Conservation (phyloP, 1,140 invertebrate genomes). For the Bombus waltoni region DNA sequence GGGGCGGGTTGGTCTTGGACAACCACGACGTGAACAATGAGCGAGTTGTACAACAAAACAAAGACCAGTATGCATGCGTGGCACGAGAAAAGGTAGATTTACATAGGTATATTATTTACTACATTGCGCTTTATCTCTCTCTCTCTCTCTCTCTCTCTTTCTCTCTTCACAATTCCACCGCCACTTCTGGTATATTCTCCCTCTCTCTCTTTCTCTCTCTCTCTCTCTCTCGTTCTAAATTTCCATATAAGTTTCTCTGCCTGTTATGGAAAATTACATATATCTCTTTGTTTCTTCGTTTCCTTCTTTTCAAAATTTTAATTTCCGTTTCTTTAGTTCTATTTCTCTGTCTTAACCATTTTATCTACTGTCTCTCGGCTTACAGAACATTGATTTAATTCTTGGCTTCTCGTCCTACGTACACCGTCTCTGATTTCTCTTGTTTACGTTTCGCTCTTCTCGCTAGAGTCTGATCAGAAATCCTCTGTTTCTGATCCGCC, state of each 20-base stretch:
- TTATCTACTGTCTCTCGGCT: slow-evolving; percentile 53
- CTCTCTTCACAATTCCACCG: slow-evolving; percentile 37
- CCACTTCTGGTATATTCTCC: slow-evolving; percentile 19
- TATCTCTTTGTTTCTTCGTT: slow-evolving; percentile 52
- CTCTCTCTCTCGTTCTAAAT: slow-evolving; percentile 21
- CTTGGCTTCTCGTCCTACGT: slow-evolving; percentile 47
- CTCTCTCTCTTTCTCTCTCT: not conserved
- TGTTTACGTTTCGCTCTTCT: slow-evolving; percentile 50
- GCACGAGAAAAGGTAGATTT: slow-evolving; percentile 78
- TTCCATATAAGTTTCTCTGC: slow-evolving; percentile 49
- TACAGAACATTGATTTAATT: slow-evolving; percentile 29
- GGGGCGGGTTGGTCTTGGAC: slow-evolving; percentile 62
- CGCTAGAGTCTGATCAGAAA: slow-evolving; percentile 12
- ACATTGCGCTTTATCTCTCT: slow-evolving; percentile 61
- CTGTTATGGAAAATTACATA: slow-evolving; percentile 42
- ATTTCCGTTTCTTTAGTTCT: not conserved
- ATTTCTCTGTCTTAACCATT: not conserved
- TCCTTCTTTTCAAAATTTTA: slow-evolving; percentile 16
- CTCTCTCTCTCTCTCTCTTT: not conserved
- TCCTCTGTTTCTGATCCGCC: not conserved
- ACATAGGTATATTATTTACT: slow-evolving; percentile 64
- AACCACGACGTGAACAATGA: slow-evolving; percentile 33
- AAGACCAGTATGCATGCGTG: slow-evolving; percentile 76
- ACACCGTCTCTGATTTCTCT: slow-evolving; percentile 55
- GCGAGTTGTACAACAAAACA: slow-evolving; percentile 58